Percentiles rank a stretch among this genome's conserved stretches.
phyloP scores from a whole-genome alignment of 1,140 invertebrate genomes.

The Zaprionus ghesquierei region DNA sequence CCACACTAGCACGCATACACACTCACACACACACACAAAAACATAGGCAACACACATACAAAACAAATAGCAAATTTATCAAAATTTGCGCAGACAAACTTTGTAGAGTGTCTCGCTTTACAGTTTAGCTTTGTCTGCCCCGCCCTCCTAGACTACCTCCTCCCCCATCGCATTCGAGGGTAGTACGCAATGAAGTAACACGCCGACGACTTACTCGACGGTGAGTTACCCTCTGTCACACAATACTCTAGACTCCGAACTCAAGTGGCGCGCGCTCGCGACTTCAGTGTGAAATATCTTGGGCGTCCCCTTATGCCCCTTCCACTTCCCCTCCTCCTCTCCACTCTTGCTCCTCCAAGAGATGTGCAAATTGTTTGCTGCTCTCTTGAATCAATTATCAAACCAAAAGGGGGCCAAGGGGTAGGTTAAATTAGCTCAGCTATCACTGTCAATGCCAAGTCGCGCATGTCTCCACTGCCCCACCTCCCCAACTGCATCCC shows the following conservation, averaged over 20 bases:
- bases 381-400: not conserved
- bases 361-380: not conserved
- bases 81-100: slow-evolving; percentile 36
- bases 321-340: not conserved
- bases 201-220: slow-evolving; percentile 1
- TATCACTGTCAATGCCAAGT: not conserved
- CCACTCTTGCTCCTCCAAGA: not conserved
- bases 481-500: not conserved
- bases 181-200: slow-evolving; percentile 7
- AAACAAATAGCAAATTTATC: slow-evolving; percentile 47
- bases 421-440: not conserved
- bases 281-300: not conserved
- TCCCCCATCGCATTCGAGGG: not conserved
- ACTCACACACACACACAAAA: not conserved
- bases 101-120: slow-evolving; percentile 19
- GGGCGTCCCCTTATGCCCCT: not conserved
- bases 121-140: not conserved
- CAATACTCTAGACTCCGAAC: not conserved
- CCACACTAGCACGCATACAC: slow-evolving; percentile 10
- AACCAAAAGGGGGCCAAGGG: not conserved
- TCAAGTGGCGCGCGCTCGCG: not conserved
- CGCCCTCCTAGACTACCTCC: too few species aligned
- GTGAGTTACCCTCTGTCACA: not conserved
- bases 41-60: not conserved
- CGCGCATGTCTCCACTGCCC: not conserved